Percentiles rank a stretch among this genome's conserved stretches.
Evolutionary conservation across 1,140 invertebrate genomes (phyloP).

Genomic region (Sinonovacula constricta): DNA sequence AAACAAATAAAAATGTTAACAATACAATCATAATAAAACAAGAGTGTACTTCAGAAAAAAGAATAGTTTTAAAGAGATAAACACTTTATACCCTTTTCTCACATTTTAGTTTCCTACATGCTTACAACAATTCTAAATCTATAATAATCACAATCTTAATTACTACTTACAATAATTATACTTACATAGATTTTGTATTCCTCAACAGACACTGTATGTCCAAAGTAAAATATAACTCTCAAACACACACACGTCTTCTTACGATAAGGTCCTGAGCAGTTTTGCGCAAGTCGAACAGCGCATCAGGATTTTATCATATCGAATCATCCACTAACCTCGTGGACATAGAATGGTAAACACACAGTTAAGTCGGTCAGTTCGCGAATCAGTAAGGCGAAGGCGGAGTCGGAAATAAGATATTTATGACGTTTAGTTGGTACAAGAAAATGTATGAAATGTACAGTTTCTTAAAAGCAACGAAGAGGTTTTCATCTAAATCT

Average conservation of each 20-base stretch:
- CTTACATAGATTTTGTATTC: not conserved
- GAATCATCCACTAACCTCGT: conserved; percentile 1
- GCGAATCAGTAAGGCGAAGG: not conserved
- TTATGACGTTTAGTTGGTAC: no score
- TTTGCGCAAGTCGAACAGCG: conserved; percentile 28
- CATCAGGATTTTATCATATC: not conserved
- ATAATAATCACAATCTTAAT: not conserved
- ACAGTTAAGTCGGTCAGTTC: conserved; percentile 34
- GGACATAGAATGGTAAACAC: conserved; percentile 5
- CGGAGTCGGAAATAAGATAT: no score
- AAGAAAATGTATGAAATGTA: not conserved
- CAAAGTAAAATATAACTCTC: not conserved
- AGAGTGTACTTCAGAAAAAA: no score
- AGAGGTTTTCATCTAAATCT: not conserved
- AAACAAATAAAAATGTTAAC: no score
- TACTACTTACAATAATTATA: conserved; percentile 5
- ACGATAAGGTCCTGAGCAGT: not conserved
- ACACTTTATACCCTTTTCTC: no score
- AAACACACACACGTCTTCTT: conserved; percentile 5
- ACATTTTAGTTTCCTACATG: not conserved
- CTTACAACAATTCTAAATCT: not conserved
- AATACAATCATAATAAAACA: no score
- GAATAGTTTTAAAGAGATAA: no score
- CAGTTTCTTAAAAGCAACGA: not conserved
- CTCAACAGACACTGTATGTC: not conserved